A percentile compares a stretch with the other conserved stretches of the same genome.
These are phyloP conservation scores for Rhadinocentrus ornatus DNA, from an alignment of 2,797 vertebrate genomes.

Conservation along the genomic window DNA sequence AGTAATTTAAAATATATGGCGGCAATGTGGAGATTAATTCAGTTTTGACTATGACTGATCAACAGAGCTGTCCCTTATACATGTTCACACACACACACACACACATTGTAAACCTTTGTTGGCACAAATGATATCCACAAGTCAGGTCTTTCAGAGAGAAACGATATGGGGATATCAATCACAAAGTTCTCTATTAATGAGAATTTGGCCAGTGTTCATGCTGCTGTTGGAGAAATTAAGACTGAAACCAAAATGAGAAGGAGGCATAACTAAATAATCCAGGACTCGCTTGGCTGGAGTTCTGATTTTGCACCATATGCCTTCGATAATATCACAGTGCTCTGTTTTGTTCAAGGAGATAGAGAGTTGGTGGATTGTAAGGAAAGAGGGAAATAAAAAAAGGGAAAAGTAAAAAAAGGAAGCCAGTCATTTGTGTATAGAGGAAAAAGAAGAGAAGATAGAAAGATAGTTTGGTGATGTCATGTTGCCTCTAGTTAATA, in stretches of 20 bases:
- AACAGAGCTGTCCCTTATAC: conserved; percentile 42
- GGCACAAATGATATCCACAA: conserved; percentile 54
- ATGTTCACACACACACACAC: not conserved
- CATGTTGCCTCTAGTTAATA: conserved; percentile 74
- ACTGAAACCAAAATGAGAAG: conserved; percentile 63
- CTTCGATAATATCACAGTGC: conserved; percentile 83
- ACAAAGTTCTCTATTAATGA: conserved; percentile 87
- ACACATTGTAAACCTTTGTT: conserved; percentile 15
- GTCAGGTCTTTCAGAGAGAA: conserved; percentile 66
- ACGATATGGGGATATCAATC: conserved; percentile 81
- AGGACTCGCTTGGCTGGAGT: conserved; percentile 83
- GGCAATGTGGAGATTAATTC: conserved; percentile 47
- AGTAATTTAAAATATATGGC: conserved; percentile 20
- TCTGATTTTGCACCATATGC: conserved; percentile 84
- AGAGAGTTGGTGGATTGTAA: not conserved
- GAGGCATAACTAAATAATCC: conserved; percentile 85
- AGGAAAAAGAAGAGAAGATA: conserved; percentile 29
- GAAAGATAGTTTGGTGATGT: conserved; percentile 74
- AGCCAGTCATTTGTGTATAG: conserved; percentile 31
- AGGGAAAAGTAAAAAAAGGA: not conserved
- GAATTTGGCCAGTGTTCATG: conserved; percentile 84
- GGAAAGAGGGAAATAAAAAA: conserved; percentile 20
- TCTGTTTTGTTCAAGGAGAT: conserved; percentile 32
- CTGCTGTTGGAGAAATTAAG: conserved; percentile 78
- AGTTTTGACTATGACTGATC: conserved; percentile 66